phyloP scores from a whole-genome alignment of 37 sponge, comb jelly and placozoan genomes.

The Ianthella basta region DNA sequence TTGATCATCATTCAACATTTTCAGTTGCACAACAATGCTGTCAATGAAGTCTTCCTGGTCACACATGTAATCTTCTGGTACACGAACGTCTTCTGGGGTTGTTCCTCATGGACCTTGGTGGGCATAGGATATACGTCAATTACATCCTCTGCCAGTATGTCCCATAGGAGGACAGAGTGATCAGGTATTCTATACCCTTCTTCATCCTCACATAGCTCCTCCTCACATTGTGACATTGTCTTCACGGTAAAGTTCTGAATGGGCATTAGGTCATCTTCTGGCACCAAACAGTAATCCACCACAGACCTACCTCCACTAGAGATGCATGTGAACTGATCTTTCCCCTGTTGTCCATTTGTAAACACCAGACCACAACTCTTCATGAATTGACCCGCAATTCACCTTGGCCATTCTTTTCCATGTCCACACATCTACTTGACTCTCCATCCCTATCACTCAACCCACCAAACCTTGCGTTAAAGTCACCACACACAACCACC shows the following conservation, averaged over 20 bases:
- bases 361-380: conserved; percentile 6
- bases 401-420: background rate
- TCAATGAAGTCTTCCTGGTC: background rate
- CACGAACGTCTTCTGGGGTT: too few relatives aligned
- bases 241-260: background rate
- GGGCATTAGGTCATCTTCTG: conserved; percentile 2
- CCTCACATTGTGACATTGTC: conserved; percentile 13
- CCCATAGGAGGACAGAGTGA: too few relatives aligned
- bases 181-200: conserved; percentile 4
- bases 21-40: too few relatives aligned
- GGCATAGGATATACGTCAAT: too few relatives aligned
- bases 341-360: background rate
- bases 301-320: background rate
- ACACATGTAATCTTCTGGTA: background rate
- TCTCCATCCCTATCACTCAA: background rate
- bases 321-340: conserved; percentile 2
- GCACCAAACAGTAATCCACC: background rate
- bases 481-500: background rate
- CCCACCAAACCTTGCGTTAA: background rate
- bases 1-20: background rate
- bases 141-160: too few relatives aligned
- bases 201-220: background rate
- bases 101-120: too few relatives aligned
- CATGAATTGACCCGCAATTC: background rate
- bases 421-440: background rate